Base-by-base conservation (phyloP, 2,888 invertebrate species). In the Polymixis lichenea region DNA sequence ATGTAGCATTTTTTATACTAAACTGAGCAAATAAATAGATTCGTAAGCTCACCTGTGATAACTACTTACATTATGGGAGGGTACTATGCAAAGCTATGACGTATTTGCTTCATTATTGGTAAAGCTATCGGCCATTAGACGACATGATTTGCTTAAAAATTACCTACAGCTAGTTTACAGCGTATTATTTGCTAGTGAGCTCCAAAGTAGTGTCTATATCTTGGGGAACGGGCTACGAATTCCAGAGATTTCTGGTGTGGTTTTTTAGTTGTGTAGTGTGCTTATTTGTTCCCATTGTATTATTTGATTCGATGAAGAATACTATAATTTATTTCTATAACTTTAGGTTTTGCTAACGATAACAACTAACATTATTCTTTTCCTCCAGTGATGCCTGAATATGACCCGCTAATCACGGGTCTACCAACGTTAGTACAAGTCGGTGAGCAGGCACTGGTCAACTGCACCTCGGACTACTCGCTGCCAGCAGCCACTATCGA, bases 401-500 rank as follows among this genome's bases (percentile, higher is more conserved):
- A 95, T 86, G 96, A 96, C 82, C 96, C 96, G 0, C 89, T 96
- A 58, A 96, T 96, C 89, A 95, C 94, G 53, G 95, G 95, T 0
- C 92, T 96, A 3, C 96, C 96, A 0, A 95, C 95, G 5, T 86
- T 95, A 74, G 95, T 96, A 77, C 93, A 94, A 67, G 95, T 91
- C 0, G 96, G 95, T 0, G 95, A 96, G 77, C 93, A 95, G 75
- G 95, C 96, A 28, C 81, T 95, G 56, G 94, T 96, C 43, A 96
- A 96, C 93, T 96, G 96, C 88, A 96, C 96, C 0, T 95, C 96
- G 0, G 96, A 96, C 90, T 95, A 96, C 90, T 95, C 96, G 0
- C 89, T 96, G 15, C 96, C 96, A 15, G 93, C 94, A 0, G 96
- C 96, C 15, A 92, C 87, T 4, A 93, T 96, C 71, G 95, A 96